Percentiles rank a stretch among this genome's conserved stretches.
Evolutionary conservation across 2,888 invertebrate genomes (phyloP).

Genomic region (Osmoderma eremita): DNA sequence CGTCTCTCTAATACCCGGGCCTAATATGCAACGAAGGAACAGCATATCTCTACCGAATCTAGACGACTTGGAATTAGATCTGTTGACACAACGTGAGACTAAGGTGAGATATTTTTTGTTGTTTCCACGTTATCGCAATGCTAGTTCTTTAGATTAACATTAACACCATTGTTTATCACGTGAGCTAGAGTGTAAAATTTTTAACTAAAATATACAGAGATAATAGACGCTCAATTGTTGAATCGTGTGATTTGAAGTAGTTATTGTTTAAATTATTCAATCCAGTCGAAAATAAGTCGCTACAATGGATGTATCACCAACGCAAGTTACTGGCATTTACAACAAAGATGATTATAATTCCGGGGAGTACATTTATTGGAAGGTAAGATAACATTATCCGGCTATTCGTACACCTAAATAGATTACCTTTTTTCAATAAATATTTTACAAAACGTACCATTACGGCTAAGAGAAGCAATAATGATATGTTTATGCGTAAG

Average conservation of each 20-base stretch:
- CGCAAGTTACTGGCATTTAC: conserved; percentile 29
- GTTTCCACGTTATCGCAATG: conserved; percentile 8
- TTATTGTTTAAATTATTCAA: conserved; percentile 41
- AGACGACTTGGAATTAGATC: conserved; percentile 73
- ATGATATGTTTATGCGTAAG: no score
- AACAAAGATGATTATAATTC: conserved; percentile 21
- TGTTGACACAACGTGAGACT: conserved; percentile 53
- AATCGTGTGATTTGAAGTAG: conserved; percentile 9
- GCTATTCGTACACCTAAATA: not conserved
- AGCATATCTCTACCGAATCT: conserved; percentile 81
- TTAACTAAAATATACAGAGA: conserved; percentile 15
- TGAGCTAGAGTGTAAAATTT: not conserved
- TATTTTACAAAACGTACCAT: no score
- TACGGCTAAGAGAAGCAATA: no score
- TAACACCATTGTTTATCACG: conserved; percentile 13
- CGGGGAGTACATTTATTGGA: conserved; percentile 24
- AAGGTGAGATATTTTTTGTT: conserved; percentile 17
- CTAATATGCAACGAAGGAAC: conserved; percentile 68
- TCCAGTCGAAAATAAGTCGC: conserved; percentile 23
- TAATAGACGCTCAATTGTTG: conserved; percentile 30
- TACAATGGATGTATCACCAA: conserved; percentile 12
- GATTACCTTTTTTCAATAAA: no score
- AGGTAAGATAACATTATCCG: conserved; percentile 23
- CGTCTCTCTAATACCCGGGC: conserved; percentile 23
- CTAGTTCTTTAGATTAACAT: conserved; percentile 24